Percentiles rank a stretch among this genome's conserved stretches.
These are phyloP conservation scores for Latrodectus elegans DNA, from an alignment of 2,888 invertebrate genomes.

Conservation along the genomic window DNA sequence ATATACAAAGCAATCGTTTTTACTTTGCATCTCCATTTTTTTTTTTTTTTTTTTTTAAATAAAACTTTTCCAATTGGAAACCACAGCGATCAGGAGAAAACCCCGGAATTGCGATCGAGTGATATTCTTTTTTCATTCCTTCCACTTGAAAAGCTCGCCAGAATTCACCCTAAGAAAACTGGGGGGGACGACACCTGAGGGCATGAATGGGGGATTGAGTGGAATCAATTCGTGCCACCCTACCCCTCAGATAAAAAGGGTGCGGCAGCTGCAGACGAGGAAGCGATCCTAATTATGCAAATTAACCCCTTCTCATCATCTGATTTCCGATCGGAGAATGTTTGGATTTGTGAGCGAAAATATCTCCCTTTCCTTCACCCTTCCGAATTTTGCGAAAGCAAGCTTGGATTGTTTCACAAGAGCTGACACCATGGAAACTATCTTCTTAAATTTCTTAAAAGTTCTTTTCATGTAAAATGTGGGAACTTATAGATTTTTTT, in stretches of 20 bases:
- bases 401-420: no score
- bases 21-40: no score
- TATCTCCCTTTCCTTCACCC: constrained; percentile 7
- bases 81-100: neutral
- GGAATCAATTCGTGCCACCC: constrained; percentile 28
- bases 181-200: neutral
- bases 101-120: neutral
- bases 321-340: constrained; percentile 32
- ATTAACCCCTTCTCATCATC: constrained; percentile 32
- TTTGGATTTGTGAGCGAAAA: constrained; percentile 49
- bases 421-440: no score
- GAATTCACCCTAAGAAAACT: neutral
- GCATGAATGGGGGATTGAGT: neutral
- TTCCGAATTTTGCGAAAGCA: no score
- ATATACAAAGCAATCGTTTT: no score
- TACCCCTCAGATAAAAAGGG: neutral
- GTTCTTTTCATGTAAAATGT: no score
- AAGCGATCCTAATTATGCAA: constrained; percentile 59
- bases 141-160: neutral
- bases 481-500: neutral
- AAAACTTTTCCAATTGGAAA: neutral
- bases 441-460: no score
- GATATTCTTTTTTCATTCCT: constrained; percentile 5
- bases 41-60: no score
- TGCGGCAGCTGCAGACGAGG: neutral